Base-by-base conservation (phyloP, 2,888 invertebrate species). In the Limnephilus lunatus region DNA sequence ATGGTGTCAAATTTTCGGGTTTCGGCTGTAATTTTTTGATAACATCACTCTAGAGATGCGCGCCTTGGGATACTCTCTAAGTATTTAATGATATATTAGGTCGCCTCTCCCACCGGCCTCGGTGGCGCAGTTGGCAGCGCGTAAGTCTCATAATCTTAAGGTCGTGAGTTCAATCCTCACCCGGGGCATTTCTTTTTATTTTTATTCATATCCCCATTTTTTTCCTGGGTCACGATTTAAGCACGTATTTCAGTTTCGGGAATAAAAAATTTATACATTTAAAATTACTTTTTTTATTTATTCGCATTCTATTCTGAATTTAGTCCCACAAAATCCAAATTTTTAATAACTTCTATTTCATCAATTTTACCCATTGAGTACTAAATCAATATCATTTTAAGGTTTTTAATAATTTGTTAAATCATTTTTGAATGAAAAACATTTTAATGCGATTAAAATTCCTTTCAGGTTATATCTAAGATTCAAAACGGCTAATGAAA, bases 81-180 rank as follows among this genome's bases (percentile, higher is more conserved):
- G 19, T 25, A 68, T 25, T 19, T 19, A 68, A 68, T 68, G 53
- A 53, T 68, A 68, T 25, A 19, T 5, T 68, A 25, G 25, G 19
- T 14, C 25, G 1, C 1, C 5, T 0, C 4, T 7, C 1, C 0
- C 83, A 31, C 15, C 35, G 5, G 97, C 97, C 97, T 97, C 96
- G 96, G 96, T 97, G 96, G 97, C 97, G 97, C 97, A 48, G 48
- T 48, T 48, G 48, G 48, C 48, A 48, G 48, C 48, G 97, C 97
- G 97, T 97, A 96, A 97, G 97, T 97, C 97, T 97, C 97, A 97
- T 97, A 97, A 97, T 97, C 97, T 97, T 96, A 97, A 97, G 97
- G 97, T 97, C 97, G 97, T 97, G 97, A 97, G 97, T 97, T 97
- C 97, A 97, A 97, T 97, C 97, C 97, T 97, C 97, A 97, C 97